Conservation (phyloP, 2,113 vertebrate genomes). For the Sebastes schlegelii region DNA sequence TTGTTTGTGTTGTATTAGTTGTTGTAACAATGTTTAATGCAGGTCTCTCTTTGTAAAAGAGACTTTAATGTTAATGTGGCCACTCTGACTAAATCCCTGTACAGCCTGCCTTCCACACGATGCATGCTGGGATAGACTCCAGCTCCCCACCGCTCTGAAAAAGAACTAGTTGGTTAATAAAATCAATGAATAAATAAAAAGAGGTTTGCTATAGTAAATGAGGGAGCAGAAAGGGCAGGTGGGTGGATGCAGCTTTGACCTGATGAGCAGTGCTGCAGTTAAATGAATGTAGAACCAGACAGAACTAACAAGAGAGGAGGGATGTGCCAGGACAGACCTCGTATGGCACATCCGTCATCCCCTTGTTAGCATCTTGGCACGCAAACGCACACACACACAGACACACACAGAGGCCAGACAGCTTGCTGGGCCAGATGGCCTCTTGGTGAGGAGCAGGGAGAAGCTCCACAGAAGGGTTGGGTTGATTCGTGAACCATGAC, state of each 20-base stretch:
- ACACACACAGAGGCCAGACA: slow-evolving; percentile 60
- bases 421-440: slow-evolving; percentile 85
- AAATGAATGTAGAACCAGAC: slow-evolving; percentile 40
- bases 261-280: slow-evolving; percentile 13
- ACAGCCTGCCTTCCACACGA: neutral
- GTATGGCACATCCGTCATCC: slow-evolving; percentile 72
- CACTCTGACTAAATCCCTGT: neutral
- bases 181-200: slow-evolving; percentile 53
- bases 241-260: slow-evolving; percentile 45
- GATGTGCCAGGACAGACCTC: slow-evolving; percentile 25
- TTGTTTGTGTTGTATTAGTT: neutral
- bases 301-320: slow-evolving; percentile 40
- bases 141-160: neutral
- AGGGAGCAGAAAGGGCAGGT: slow-evolving; percentile 12
- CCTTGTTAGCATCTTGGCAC: slow-evolving; percentile 80
- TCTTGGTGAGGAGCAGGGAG: slow-evolving; percentile 75
- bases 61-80: neutral
- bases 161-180: neutral
- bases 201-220: neutral
- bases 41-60: neutral
- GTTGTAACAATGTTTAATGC: neutral
- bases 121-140: slow-evolving; percentile 28
- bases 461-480: slow-evolving; percentile 58
- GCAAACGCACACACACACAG: slow-evolving; percentile 18
- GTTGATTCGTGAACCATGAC: slow-evolving; percentile 72